A percentile compares a stretch with the other conserved stretches of the same genome.
Evolutionary conservation across 2,797 vertebrate genomes (phyloP).

Genomic region (Gouania willdenowi): DNA sequence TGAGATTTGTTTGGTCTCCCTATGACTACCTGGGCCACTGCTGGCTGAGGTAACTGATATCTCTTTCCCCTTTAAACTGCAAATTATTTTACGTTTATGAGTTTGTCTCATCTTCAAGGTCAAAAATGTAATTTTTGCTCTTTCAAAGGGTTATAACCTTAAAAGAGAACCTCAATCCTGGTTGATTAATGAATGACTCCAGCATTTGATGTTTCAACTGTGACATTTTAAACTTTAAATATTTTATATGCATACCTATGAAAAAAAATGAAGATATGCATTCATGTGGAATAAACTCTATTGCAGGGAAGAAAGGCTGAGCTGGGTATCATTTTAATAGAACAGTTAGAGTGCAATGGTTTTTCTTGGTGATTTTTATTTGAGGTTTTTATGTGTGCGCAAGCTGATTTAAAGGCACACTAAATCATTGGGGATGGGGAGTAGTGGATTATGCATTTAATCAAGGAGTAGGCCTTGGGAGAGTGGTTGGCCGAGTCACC

Average conservation of each 20-base stretch:
- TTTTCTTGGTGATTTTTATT: slow-evolving; percentile 86
- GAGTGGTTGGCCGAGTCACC: slow-evolving; percentile 76
- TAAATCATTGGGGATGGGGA: slow-evolving; percentile 79
- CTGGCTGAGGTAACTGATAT: slow-evolving; percentile 78
- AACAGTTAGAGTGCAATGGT: slow-evolving; percentile 83
- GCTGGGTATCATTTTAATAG: slow-evolving; percentile 82
- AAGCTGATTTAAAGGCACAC: slow-evolving; percentile 85
- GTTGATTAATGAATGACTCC: slow-evolving; percentile 84
- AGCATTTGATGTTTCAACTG: slow-evolving; percentile 85
- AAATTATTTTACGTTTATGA: slow-evolving; percentile 89
- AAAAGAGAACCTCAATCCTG: slow-evolving; percentile 83
- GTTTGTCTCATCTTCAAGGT: slow-evolving; percentile 90
- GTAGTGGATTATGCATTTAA: slow-evolving; percentile 87
- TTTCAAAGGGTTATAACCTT: slow-evolving; percentile 90
- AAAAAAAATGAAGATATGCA: slow-evolving; percentile 82
- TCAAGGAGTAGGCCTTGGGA: slow-evolving; percentile 83
- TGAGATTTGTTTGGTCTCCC: slow-evolving; percentile 80
- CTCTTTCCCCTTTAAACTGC: slow-evolving; percentile 83
- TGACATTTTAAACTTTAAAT: slow-evolving; percentile 89
- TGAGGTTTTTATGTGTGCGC: slow-evolving; percentile 84
- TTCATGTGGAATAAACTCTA: slow-evolving; percentile 88
- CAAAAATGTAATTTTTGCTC: slow-evolving; percentile 89
- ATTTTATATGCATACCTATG: slow-evolving; percentile 85
- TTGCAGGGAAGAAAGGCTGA: slow-evolving; percentile 79
- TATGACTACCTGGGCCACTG: slow-evolving; percentile 57